Evolutionary conservation across 92 coral and sea anemone genomes (phyloP).

Genomic region (Porites evermanni): DNA sequence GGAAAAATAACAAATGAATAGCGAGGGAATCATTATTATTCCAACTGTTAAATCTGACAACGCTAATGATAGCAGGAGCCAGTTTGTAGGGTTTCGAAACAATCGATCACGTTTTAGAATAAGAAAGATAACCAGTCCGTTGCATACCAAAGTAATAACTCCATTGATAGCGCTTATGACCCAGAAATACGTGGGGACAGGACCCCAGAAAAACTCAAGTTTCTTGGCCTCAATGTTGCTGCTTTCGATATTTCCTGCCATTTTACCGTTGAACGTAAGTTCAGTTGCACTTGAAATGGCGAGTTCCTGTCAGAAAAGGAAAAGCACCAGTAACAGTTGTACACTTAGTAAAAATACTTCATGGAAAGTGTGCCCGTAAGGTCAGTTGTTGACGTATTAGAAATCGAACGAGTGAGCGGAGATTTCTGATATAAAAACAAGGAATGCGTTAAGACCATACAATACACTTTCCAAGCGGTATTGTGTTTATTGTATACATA

Average conservation of each 20-base stretch:
- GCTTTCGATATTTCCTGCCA: not conserved
- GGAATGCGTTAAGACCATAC: no score
- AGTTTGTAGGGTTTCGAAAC: constrained; percentile 56
- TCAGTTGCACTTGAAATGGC: no score
- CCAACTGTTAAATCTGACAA: constrained; percentile 64
- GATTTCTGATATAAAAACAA: no score
- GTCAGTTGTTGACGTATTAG: no score
- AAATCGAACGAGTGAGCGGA: no score
- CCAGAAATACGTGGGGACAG: constrained; percentile 69
- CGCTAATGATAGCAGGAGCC: constrained; percentile 67
- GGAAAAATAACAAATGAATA: constrained; percentile 63
- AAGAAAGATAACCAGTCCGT: constrained; percentile 62
- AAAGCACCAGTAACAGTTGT: not conserved
- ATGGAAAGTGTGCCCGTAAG: no score
- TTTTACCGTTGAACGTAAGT: not conserved
- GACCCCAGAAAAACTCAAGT: constrained; percentile 48
- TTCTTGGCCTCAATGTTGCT: constrained; percentile 22
- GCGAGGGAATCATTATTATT: constrained; percentile 66
- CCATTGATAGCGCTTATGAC: constrained; percentile 58
- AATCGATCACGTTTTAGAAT: constrained; percentile 39
- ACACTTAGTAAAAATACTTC: not conserved
- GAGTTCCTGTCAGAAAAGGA: not conserved
- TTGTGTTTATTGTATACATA: no score
- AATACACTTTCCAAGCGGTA: no score
- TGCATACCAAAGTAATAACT: constrained; percentile 60